Evolutionary conservation across 2,888 invertebrate species (phyloP), one percentile per base, ranked within the genome.

Genomic region (Coleophora deauratella): DNA sequence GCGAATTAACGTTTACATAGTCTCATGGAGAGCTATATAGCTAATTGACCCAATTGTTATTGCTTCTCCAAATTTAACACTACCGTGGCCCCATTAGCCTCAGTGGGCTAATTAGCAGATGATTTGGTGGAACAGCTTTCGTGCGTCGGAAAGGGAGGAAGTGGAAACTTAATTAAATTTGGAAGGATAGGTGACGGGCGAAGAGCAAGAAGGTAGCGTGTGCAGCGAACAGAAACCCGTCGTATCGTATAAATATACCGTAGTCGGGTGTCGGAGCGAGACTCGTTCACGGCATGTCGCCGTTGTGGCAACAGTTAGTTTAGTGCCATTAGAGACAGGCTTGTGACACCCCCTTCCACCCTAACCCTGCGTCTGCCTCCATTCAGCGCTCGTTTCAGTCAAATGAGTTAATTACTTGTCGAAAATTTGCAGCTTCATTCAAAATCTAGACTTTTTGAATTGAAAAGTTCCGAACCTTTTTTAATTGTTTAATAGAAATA

Each of bases 351-450:
- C 59, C 67, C 50, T 62, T 59, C 62, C 63, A 37, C 12, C 37
- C 14, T 32, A 13, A 57, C 50, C 61, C 56, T 3, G 59, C 66
- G 64, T 61, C 62, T 55, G 61, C 59, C 72, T 62, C 65, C 73
- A 74, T 74, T 73, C 21, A 74, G 69, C 63, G 72, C 70, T 68
- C 66, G 69, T 70, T 70, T 67, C 60, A 69, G 70, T 74, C 72
- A 72, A 74, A 78, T 66, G 69, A 70, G 72, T 77, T 76, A 75
- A 78, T 78, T 75, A 72, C 68, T 66, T 67, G 56, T 66, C 62
- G 64, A 66, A 68, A 69, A 71, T 71, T 69, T 65, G 59, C 62
- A 54, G 51, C 60, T 63, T 60, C 60, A 60, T 63, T 64, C 66
- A 68, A 71, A 67, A 57, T 59, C 55, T 43, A 21, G 6, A 21